Evolutionary conservation across 2,113 vertebrate species (phyloP).

Genomic region (Pardalotus punctatus): DNA sequence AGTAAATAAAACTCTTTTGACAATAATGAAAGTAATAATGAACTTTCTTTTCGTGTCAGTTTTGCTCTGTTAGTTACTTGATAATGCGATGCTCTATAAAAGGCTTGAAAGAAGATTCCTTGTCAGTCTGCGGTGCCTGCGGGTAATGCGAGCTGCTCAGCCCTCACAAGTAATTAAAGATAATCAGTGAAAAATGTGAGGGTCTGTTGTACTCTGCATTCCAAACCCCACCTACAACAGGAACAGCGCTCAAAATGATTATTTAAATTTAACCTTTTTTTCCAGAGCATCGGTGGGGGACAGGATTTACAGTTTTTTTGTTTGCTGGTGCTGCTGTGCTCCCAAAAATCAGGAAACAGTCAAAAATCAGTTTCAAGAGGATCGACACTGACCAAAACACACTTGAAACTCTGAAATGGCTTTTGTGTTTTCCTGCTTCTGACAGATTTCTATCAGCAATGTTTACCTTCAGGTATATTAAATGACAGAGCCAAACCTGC

Average conservation of each 20-base stretch:
- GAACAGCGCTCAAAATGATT: slow-evolving; percentile 28
- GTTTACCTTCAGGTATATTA: slow-evolving; percentile 4
- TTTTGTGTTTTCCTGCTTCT: neutral
- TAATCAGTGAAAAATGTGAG: slow-evolving; percentile 79
- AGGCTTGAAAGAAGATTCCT: slow-evolving; percentile 72
- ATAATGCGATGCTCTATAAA: slow-evolving; percentile 67
- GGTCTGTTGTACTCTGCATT: slow-evolving; percentile 68
- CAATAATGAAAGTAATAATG: slow-evolving; percentile 62
- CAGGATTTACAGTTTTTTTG: neutral
- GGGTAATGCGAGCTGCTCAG: slow-evolving; percentile 64
- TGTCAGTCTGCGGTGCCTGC: slow-evolving; percentile 65
- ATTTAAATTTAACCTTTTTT: slow-evolving; percentile 68
- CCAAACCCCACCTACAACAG: slow-evolving; percentile 75
- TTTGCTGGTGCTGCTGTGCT: neutral
- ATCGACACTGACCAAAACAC: neutral
- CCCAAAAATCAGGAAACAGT: neutral
- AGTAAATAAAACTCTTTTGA: slow-evolving; percentile 55
- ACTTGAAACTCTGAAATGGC: neutral
- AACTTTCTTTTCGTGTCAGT: slow-evolving; percentile 62
- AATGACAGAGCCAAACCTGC: neutral
- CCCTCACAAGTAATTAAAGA: slow-evolving; percentile 81
- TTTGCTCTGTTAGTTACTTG: slow-evolving; percentile 67
- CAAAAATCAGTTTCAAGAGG: neutral
- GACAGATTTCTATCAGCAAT: slow-evolving; percentile 49
- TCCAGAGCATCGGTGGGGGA: neutral